Base-by-base conservation (phyloP, 2,888 invertebrate species). In the Heliconius sara region DNA sequence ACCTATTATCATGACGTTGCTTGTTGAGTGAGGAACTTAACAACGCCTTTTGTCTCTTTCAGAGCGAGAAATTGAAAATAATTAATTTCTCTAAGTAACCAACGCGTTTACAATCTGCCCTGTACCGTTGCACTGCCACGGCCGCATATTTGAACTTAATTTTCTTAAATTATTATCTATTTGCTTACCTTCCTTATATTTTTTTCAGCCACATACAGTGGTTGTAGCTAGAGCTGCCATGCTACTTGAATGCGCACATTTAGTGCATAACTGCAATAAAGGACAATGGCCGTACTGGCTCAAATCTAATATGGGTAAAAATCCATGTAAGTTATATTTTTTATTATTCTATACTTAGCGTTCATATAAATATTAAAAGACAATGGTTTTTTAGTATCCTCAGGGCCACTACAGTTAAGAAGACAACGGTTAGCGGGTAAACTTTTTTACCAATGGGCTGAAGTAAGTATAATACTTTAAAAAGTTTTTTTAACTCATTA, bases 251-350 rank as follows among this genome's bases (percentile, higher is more conserved):
- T 99, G 99, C 91, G 98, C 99, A 0, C 97, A 99, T 90, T 98
- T 99, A 85, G 99, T 99, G 3, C 99, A 99, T 89, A 97, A 98
- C 84, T 99, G 99, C 91, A 99, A 99, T 91, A 98, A 98, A 89
- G 99, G 99, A 0, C 98, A 99, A 85, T 99, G 99, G 99, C 99
- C 99, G 0, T 97, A 97, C 78, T 99, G 99, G 99, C 98, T 99
- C 96, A 99, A 99, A 91, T 96, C 98, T 13, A 98, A 97, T 84
- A 88, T 91, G 6, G 89, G 91, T 13, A 95, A 95, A 88, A 91
- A 89, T 82, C 89, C 91, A 60, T 89, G 95, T 94, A 85, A 88
- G 87, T 82, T 70, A 39, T n/a, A 65, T 52, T n/a, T 43, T 30
- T 67, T 72, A 34, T 19, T 7, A 57, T 39, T 39, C 3, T 22